These are phyloP conservation scores for Gastrophysa polygoni DNA, from an alignment of 2,888 invertebrate genomes.

Conservation along the genomic window DNA sequence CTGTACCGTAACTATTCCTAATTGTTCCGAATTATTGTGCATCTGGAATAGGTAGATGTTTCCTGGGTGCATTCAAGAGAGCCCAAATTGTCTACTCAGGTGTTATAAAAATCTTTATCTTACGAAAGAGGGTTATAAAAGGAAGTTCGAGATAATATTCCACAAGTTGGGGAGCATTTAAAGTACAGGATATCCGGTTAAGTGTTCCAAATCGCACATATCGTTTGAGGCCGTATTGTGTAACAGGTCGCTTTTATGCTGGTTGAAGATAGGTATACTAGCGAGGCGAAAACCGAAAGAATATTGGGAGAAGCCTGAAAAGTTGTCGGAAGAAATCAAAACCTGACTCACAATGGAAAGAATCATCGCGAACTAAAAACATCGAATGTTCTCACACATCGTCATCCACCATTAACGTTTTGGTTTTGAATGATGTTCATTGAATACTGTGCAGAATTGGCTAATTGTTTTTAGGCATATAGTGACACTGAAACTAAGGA, in stretches of 20 bases:
- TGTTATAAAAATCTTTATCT: slow-evolving; percentile 32
- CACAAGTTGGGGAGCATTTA: slow-evolving; percentile 51
- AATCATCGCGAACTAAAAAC: too few relatives aligned
- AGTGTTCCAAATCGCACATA: slow-evolving; percentile 42
- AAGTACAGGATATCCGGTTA: slow-evolving; percentile 52
- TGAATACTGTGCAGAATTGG: too few relatives aligned
- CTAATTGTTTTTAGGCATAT: neutral
- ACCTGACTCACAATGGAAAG: too few relatives aligned
- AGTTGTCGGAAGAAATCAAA: neutral
- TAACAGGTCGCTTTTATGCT: slow-evolving; percentile 34
- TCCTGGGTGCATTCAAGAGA: slow-evolving; percentile 27
- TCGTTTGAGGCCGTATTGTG: slow-evolving; percentile 40
- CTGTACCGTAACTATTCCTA: neutral
- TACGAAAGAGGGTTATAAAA: slow-evolving; percentile 39
- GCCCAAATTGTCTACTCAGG: slow-evolving; percentile 24
- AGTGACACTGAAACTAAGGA: neutral
- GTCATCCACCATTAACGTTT: too few relatives aligned
- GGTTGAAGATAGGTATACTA: slow-evolving; percentile 14
- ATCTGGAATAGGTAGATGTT: neutral
- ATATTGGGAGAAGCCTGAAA: neutral
- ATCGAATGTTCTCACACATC: too few relatives aligned
- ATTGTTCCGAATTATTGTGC: neutral
- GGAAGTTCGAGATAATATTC: slow-evolving; percentile 53
- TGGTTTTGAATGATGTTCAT: too few relatives aligned
- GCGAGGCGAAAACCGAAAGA: slow-evolving; percentile 4